These are phyloP conservation scores for Zhuqinia jingwanae DNA, from an alignment of 2,888 invertebrate species.

Conservation along the genomic window DNA sequence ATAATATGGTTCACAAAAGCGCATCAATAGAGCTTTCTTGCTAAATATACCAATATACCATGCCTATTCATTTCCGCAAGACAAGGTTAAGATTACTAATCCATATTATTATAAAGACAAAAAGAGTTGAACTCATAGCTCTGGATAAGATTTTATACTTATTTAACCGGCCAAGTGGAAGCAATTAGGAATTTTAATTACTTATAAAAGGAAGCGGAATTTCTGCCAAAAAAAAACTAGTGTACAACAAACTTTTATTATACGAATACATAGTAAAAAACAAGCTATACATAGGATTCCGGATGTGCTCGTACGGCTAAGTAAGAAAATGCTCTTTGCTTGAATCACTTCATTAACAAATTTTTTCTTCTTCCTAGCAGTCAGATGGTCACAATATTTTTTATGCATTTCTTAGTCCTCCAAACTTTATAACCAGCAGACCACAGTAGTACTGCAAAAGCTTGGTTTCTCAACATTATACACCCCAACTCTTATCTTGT, in stretches of 20 bases:
- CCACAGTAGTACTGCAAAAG: too few species aligned
- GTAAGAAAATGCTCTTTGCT: background rate
- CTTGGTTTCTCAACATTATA: too few species aligned
- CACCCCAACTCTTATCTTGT: too few species aligned
- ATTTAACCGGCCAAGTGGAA: constrained; percentile 33
- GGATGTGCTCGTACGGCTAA: background rate
- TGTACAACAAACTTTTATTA: constrained; percentile 30
- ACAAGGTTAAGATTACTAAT: constrained; percentile 7
- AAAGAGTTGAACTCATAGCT: background rate
- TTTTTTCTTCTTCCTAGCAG: constrained; percentile 13
- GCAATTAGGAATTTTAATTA: constrained; percentile 63
- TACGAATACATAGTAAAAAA: background rate
- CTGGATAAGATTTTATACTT: background rate
- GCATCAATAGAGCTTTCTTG: too few species aligned
- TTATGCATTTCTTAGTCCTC: too few species aligned
- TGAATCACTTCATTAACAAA: constrained; percentile 20
- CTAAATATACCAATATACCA: too few species aligned
- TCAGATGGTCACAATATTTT: too few species aligned
- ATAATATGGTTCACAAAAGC: too few species aligned
- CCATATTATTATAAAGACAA: background rate
- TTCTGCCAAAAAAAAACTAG: background rate
- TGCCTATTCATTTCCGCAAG: background rate
- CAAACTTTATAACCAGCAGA: too few species aligned
- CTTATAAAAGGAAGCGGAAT: constrained; percentile 28
- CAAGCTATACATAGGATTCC: background rate